These are phyloP conservation scores for Lacerta bilineata DNA, from an alignment of 2,797 vertebrate genomes.

Conservation along the genomic window DNA sequence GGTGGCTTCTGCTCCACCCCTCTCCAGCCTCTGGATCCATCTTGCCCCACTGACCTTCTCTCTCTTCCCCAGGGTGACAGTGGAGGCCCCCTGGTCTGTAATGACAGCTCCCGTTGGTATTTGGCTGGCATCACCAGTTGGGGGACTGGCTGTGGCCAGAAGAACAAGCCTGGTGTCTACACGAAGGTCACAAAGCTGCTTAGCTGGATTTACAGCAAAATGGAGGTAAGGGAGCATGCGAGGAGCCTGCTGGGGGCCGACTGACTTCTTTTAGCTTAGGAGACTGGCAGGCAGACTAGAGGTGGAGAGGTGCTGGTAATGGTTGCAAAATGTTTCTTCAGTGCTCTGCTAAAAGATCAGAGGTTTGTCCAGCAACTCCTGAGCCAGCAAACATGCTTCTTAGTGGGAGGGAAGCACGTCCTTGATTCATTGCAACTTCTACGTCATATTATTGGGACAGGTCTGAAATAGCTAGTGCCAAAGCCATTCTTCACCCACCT, in stretches of 20 bases:
- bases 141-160: slow-evolving; percentile 89
- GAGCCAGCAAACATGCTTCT: too few species aligned
- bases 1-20: neutral
- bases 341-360: neutral
- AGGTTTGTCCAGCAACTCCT: neutral
- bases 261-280: neutral
- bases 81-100: slow-evolving; percentile 92
- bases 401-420: neutral
- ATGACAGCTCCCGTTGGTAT: slow-evolving; percentile 81
- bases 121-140: slow-evolving; percentile 93
- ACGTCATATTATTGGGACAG: neutral
- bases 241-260: neutral
- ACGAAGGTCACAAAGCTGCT: slow-evolving; percentile 85
- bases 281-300: too few species aligned
- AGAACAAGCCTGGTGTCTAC: slow-evolving; percentile 90
- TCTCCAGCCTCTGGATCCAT: neutral
- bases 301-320: too few species aligned
- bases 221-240: slow-evolving; percentile 84
- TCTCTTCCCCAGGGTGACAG: slow-evolving; percentile 89
- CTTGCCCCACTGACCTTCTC: neutral
- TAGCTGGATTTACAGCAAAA: slow-evolving; percentile 89
- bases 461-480: neutral
- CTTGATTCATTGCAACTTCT: neutral
- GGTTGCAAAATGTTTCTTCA: neutral
- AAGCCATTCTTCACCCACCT: too few species aligned